phyloP scores from a whole-genome alignment of 2,113 vertebrate genomes.

The Oophaga pumilio region DNA sequence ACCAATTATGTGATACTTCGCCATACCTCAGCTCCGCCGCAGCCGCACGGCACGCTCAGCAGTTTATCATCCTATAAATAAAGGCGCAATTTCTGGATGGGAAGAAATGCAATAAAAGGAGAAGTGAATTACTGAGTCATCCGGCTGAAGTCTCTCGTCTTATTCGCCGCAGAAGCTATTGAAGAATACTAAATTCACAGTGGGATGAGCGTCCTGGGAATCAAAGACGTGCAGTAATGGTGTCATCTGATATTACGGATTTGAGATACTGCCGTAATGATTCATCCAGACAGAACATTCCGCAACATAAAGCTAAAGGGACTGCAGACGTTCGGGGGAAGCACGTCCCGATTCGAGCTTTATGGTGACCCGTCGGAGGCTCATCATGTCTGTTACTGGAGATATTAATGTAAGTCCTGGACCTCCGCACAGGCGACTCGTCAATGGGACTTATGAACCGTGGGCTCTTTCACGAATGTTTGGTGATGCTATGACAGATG shows the following conservation, averaged over 20 bases:
- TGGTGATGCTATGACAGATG: too few relatives aligned
- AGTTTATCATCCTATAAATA: constrained; percentile 57
- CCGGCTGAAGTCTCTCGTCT: constrained; percentile 28
- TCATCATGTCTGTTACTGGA: background rate
- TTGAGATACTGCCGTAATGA: constrained; percentile 54
- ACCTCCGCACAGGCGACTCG: background rate
- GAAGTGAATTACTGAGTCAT: constrained; percentile 54
- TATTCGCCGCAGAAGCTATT: constrained; percentile 45
- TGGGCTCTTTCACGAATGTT: background rate
- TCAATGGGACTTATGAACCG: background rate
- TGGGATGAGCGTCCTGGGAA: constrained; percentile 47
- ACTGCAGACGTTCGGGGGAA: background rate
- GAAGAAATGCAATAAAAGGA: constrained; percentile 50
- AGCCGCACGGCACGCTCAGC: background rate
- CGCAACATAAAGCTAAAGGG: constrained; percentile 12
- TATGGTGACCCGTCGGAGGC: background rate
- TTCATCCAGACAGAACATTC: constrained; percentile 45
- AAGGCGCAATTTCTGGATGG: constrained; percentile 23
- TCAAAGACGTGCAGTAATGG: constrained; percentile 31
- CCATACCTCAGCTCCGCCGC: background rate
- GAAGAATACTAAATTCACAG: constrained; percentile 55
- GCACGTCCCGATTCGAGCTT: background rate
- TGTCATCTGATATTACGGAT: constrained; percentile 54
- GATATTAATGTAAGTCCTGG: background rate
- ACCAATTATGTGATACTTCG: constrained; percentile 33